Evolutionary conservation across 2,797 vertebrate genomes (phyloP).

Genomic region (Coregonus suidteri): DNA sequence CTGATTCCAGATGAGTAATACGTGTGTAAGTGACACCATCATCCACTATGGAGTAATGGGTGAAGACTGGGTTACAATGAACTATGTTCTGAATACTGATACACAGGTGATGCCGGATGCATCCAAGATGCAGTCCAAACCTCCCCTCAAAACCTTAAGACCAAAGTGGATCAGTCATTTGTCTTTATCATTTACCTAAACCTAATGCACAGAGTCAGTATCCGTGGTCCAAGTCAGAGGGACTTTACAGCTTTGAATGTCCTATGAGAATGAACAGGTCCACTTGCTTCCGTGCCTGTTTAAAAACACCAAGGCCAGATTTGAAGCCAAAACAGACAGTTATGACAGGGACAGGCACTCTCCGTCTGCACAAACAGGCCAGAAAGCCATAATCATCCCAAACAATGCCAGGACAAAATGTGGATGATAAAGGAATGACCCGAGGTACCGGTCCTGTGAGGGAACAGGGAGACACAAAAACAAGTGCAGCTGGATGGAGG

Average conservation of each 20-base stretch:
- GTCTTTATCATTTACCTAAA: neutral
- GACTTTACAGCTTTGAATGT: neutral
- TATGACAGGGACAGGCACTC: constrained; percentile 24
- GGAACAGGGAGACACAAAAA: neutral
- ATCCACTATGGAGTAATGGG: too few relatives aligned
- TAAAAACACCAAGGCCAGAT: constrained; percentile 35
- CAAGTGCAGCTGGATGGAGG: neutral
- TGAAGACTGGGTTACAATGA: too few relatives aligned
- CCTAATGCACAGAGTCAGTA: neutral
- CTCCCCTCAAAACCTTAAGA: too few relatives aligned
- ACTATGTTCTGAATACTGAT: too few relatives aligned
- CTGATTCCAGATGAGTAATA: too few relatives aligned
- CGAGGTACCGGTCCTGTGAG: neutral
- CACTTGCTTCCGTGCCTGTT: constrained; percentile 33
- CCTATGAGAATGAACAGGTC: constrained; percentile 51
- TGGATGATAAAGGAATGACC: neutral
- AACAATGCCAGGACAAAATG: neutral
- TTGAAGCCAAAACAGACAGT: constrained; percentile 26
- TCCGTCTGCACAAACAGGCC: neutral
- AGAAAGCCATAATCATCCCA: neutral
- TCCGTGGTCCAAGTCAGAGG: neutral
- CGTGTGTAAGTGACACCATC: too few relatives aligned
- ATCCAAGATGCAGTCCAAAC: too few relatives aligned
- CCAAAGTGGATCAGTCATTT: too few relatives aligned
- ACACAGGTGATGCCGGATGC: too few relatives aligned